phyloP scores from a whole-genome alignment of 92 coral and sea anemone species.

The Pocillopora grandis region DNA sequence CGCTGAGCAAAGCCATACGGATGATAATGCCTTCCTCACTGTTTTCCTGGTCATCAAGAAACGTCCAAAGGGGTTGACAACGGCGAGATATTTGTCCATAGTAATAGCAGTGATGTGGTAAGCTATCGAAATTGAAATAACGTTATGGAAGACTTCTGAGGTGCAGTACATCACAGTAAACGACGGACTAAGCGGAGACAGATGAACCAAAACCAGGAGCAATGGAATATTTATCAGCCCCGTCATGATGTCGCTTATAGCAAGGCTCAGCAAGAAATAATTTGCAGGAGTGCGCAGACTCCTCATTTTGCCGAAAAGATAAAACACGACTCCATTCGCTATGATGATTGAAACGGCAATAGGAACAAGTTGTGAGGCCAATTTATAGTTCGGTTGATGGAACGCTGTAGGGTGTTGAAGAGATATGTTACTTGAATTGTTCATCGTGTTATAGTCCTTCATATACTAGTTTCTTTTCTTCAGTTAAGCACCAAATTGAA shows the following conservation, averaged over 20 bases:
- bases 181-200: background rate
- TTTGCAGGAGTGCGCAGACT: conserved; percentile 36
- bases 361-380: conserved; percentile 19
- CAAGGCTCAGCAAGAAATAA: conserved; percentile 34
- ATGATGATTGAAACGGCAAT: conserved; percentile 24
- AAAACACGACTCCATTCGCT: conserved; percentile 20
- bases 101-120: conserved; percentile 38
- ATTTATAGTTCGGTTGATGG: no score
- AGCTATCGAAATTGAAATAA: conserved; percentile 27
- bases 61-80: conserved; percentile 31
- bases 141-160: conserved; percentile 12
- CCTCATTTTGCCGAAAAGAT: conserved; percentile 9
- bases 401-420: background rate
- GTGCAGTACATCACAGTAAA: background rate
- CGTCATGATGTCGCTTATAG: conserved; percentile 33
- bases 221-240: conserved; percentile 36
- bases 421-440: conserved; percentile 3
- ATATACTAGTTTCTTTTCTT: background rate
- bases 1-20: conserved; percentile 31
- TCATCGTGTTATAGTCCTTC: conserved; percentile 1
- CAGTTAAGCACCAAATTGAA: background rate
- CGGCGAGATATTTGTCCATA: conserved; percentile 27
- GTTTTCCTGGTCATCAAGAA: conserved; percentile 36
- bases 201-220: background rate
- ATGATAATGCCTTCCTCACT: background rate